These are phyloP conservation scores for Sorex fumeus DNA, from an alignment of 2,113 vertebrate genomes.

Conservation along the genomic window DNA sequence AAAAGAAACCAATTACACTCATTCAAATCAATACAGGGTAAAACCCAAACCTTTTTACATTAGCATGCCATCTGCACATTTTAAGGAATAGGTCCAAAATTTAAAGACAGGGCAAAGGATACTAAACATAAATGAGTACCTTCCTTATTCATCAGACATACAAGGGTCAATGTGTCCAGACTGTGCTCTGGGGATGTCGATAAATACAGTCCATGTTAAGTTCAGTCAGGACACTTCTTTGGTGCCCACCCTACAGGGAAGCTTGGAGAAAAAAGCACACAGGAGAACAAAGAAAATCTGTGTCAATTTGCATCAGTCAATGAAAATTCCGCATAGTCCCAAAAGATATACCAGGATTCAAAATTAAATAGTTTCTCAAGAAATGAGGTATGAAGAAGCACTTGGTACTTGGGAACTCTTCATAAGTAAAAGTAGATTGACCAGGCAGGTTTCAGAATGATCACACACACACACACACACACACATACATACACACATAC, in stretches of 20 bases:
- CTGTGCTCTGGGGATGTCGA: neutral
- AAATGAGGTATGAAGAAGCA: constrained; percentile 26
- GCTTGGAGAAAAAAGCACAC: neutral
- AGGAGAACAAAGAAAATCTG: neutral
- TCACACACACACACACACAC: neutral
- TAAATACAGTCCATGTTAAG: neutral
- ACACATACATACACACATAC: neutral
- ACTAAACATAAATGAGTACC: constrained; percentile 36
- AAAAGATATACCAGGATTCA: constrained; percentile 32
- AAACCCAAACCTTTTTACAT: constrained; percentile 39
- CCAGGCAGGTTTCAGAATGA: neutral
- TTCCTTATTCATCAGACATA: constrained; percentile 20
- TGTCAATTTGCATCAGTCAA: neutral
- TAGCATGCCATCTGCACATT: constrained; percentile 41
- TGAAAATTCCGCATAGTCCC: constrained; percentile 42
- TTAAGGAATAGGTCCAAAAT: constrained; percentile 32
- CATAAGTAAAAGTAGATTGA: neutral
- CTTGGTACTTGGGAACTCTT: neutral
- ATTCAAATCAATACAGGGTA: constrained; percentile 72
- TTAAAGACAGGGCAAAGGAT: constrained; percentile 56
- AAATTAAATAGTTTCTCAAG: constrained; percentile 41
- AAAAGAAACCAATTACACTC: constrained; percentile 46
- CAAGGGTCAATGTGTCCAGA: constrained; percentile 25
- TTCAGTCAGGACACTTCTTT: neutral
- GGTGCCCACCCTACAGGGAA: neutral